These are phyloP conservation scores for Trichogramma dendrolimi DNA, from an alignment of 2,888 invertebrate species.

Conservation along the genomic window DNA sequence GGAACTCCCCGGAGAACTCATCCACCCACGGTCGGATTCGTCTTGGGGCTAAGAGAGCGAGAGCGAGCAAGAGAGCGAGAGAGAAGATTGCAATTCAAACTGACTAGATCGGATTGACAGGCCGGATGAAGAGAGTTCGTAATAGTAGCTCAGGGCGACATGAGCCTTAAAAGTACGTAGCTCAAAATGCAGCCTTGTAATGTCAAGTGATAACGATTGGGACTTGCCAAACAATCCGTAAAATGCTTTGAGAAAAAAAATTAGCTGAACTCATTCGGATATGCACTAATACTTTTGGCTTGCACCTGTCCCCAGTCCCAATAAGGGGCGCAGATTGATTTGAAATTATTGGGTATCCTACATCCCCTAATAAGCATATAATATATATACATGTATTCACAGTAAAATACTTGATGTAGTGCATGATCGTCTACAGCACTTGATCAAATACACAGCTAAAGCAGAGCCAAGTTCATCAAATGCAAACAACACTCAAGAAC, in stretches of 20 bases:
- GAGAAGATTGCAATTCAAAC: slow-evolving; percentile 23
- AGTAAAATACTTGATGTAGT: too few species aligned
- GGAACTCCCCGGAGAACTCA: slow-evolving; percentile 11
- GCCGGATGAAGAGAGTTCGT: background rate
- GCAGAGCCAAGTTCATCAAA: too few species aligned
- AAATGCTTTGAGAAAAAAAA: background rate
- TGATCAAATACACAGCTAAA: too few species aligned
- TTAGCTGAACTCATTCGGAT: too few species aligned
- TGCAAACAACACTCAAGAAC: too few species aligned
- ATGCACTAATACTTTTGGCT: too few species aligned
- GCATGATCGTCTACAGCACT: too few species aligned
- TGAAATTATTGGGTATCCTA: too few species aligned
- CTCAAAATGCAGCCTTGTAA: background rate
- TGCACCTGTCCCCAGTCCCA: too few species aligned
- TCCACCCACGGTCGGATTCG: background rate
- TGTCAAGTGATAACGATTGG: background rate
- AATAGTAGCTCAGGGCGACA: background rate
- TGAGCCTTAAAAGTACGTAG: background rate
- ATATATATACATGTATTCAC: too few species aligned
- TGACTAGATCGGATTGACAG: slow-evolving; percentile 16
- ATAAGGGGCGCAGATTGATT: too few species aligned
- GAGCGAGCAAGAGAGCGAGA: slow-evolving; percentile 1
- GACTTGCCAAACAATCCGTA: background rate
- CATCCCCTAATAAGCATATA: too few species aligned
- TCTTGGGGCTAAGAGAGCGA: background rate